Evolutionary conservation across 1,140 invertebrate species (phyloP).

Genomic region (Drosophila melanogaster): DNA sequence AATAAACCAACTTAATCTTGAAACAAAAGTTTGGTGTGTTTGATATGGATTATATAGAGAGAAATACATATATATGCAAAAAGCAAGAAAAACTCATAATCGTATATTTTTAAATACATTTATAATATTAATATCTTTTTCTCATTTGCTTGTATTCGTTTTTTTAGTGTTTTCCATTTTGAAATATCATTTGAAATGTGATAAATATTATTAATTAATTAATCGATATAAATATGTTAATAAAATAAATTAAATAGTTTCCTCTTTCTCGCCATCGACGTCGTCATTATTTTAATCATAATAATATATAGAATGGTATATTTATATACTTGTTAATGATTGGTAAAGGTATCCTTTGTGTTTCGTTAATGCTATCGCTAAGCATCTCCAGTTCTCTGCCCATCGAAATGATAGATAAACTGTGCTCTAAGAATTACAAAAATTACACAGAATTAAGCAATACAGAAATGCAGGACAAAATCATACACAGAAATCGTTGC

Average conservation of each 20-base stretch:
- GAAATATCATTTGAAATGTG: conserved; percentile 82
- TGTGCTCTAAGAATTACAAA: conserved; percentile 49
- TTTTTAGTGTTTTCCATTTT: conserved; percentile 67
- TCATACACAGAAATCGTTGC: conserved; percentile 34
- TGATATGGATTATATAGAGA: conserved; percentile 52
- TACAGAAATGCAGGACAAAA: conserved; percentile 44
- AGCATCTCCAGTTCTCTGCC: conserved; percentile 17
- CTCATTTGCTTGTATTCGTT: conserved; percentile 39
- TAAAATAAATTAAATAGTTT: conserved; percentile 80
- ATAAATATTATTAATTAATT: conserved; percentile 79
- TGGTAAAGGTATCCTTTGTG: conserved; percentile 47
- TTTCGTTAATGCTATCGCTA: conserved; percentile 38
- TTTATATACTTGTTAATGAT: conserved; percentile 31
- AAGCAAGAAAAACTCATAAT: conserved; percentile 83
- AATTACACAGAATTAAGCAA: conserved; percentile 59
- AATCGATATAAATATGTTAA: conserved; percentile 81
- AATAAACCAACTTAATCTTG: conserved; percentile 33
- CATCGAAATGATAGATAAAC: conserved; percentile 34
- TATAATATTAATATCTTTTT: conserved; percentile 78
- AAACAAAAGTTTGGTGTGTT: conserved; percentile 60
- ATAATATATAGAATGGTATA: conserved; percentile 56
- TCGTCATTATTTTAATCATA: conserved; percentile 47
- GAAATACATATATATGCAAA: conserved; percentile 67
- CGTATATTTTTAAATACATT: conserved; percentile 82
- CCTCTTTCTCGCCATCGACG: conserved; percentile 28